phyloP scores from a whole-genome alignment of 2,888 invertebrate species.

The Tyria jacobaeae region DNA sequence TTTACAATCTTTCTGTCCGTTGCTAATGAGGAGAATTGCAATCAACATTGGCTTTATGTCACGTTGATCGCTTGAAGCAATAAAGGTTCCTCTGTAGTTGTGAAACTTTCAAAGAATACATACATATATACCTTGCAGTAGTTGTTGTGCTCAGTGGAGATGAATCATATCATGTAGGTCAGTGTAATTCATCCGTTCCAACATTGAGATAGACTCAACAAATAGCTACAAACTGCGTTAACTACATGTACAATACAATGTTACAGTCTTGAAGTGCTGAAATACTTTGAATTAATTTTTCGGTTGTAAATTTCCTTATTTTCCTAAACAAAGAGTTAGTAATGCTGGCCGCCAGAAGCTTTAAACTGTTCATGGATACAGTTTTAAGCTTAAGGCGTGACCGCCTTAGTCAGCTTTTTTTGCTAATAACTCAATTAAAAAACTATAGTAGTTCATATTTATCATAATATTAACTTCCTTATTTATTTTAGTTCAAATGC shows the following conservation, averaged over 20 bases:
- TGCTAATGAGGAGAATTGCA: background rate
- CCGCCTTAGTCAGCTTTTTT: too few species aligned
- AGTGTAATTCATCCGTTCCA: slow-evolving; percentile 12
- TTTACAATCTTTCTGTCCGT: background rate
- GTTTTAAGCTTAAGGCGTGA: too few species aligned
- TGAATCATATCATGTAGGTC: slow-evolving; percentile 21
- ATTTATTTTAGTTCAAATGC: background rate
- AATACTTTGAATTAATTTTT: background rate
- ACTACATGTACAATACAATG: background rate
- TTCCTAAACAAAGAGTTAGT: background rate
- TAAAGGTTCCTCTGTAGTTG: slow-evolving; percentile 6
- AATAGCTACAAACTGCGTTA: background rate
- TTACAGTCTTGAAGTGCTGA: background rate
- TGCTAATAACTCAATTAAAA: too few species aligned
- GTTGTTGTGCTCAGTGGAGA: slow-evolving; percentile 9
- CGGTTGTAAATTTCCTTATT: background rate
- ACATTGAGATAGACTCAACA: background rate
- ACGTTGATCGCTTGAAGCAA: slow-evolving; percentile 3
- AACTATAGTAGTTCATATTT: too few species aligned
- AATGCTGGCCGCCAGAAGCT: too few species aligned
- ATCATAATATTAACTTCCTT: background rate
- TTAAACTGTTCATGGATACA: too few species aligned
- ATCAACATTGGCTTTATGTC: background rate
- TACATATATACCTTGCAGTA: slow-evolving; percentile 12
- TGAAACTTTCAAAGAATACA: slow-evolving; percentile 9